Conservation (phyloP, 2,797 vertebrate species). For the Philypnodon macrostomus region DNA sequence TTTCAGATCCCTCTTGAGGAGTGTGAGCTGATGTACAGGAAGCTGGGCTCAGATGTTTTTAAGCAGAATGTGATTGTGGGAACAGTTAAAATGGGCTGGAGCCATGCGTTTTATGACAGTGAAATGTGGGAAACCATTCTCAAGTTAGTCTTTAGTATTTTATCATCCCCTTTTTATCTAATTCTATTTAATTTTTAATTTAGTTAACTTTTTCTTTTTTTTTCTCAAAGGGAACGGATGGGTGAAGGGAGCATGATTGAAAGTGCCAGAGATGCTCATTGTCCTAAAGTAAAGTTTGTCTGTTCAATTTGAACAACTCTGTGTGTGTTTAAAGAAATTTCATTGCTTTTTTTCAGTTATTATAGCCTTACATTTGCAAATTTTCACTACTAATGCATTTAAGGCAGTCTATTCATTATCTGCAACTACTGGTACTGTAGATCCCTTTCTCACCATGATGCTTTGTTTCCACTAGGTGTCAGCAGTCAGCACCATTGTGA, state of each 20-base stretch:
- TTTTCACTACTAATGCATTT: too few relatives aligned
- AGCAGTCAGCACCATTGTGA: constrained; percentile 94
- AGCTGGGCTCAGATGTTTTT: constrained; percentile 93
- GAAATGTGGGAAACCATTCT: constrained; percentile 95
- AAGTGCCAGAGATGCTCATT: constrained; percentile 86
- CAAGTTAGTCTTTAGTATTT: constrained; percentile 78
- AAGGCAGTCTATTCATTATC: too few relatives aligned
- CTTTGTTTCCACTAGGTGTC: constrained; percentile 81
- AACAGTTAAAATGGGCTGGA: constrained; percentile 98
- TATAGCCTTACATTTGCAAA: too few relatives aligned
- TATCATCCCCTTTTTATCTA: neutral
- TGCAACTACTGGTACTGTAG: too few relatives aligned
- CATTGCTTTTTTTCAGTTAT: too few relatives aligned
- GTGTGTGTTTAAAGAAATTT: too few relatives aligned
- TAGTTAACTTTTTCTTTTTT: constrained; percentile 20
- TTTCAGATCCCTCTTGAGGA: constrained; percentile 92
- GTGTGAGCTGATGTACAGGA: constrained; percentile 91
- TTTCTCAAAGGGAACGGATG: constrained; percentile 84
- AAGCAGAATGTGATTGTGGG: constrained; percentile 96
- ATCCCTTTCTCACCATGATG: too few relatives aligned
- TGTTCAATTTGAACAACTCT: too few relatives aligned
- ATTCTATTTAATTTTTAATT: neutral
- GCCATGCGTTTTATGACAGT: constrained; percentile 94
- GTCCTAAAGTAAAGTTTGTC: constrained; percentile 84
- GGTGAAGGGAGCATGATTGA: constrained; percentile 90